phyloP scores from a whole-genome alignment of 2,113 vertebrate genomes.

The Xiphophorus hellerii region DNA sequence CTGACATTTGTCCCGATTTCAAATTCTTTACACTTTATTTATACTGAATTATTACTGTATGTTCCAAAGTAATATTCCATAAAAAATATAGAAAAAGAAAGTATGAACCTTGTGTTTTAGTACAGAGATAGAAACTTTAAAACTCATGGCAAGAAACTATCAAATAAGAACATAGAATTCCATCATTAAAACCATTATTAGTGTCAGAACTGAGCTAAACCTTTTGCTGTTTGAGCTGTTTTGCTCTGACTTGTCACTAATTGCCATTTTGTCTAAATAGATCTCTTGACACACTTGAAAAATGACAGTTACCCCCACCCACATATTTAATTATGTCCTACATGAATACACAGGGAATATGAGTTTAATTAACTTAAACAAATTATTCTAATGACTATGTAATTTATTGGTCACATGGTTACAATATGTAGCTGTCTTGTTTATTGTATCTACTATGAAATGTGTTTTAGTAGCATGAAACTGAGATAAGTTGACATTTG shows the following conservation, averaged over 20 bases:
- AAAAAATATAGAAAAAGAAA: too few relatives aligned
- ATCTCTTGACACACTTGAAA: constrained; percentile 52
- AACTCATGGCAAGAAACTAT: too few relatives aligned
- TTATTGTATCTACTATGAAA: constrained; percentile 32
- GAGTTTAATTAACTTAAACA: constrained; percentile 61
- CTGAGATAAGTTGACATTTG: constrained; percentile 55
- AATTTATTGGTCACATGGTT: constrained; percentile 37
- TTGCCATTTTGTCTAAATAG: constrained; percentile 38
- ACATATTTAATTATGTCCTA: constrained; percentile 61
- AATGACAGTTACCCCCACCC: constrained; percentile 47
- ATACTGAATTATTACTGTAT: too few relatives aligned
- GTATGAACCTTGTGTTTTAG: too few relatives aligned
- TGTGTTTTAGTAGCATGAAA: constrained; percentile 33
- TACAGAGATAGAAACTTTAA: too few relatives aligned
- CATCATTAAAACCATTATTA: constrained; percentile 16
- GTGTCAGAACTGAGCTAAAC: constrained; percentile 15
- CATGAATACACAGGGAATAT: constrained; percentile 48
- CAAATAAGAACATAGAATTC: constrained; percentile 22
- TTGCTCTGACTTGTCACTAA: constrained; percentile 25
- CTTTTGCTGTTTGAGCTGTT: constrained; percentile 24
- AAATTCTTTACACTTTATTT: too few relatives aligned
- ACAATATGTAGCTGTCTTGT: constrained; percentile 33
- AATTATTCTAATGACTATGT: constrained; percentile 48
- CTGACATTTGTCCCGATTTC: too few relatives aligned
- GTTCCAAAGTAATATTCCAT: too few relatives aligned